phyloP scores from a whole-genome alignment of 2,888 invertebrate species.

The Dascillus cervinus region DNA sequence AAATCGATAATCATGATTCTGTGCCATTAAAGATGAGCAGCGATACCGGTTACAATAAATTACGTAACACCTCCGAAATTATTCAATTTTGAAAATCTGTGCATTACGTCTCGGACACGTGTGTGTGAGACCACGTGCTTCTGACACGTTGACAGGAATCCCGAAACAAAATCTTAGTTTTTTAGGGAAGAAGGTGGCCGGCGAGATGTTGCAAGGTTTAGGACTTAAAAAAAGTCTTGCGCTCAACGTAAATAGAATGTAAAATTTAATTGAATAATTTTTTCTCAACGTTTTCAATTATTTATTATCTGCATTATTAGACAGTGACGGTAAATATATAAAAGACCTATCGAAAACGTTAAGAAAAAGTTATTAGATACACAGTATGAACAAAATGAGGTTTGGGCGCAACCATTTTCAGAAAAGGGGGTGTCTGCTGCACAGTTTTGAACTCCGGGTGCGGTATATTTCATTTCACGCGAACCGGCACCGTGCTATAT shows the following conservation, averaged over 20 bases:
- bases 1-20: no score
- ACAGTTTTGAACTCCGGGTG: conserved; percentile 31
- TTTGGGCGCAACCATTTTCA: conserved; percentile 43
- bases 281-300: conserved; percentile 10
- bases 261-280: conserved; percentile 4
- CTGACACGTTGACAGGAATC: conserved; percentile 4
- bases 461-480: conserved; percentile 22
- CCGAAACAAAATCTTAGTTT: conserved; percentile 1
- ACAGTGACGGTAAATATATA: conserved; percentile 2
- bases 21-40: no score
- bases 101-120: no score
- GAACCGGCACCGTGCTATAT: conserved; percentile 13
- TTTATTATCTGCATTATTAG: conserved; percentile 4
- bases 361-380: conserved; percentile 40
- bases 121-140: conserved; percentile 6
- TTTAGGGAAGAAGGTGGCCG: no score
- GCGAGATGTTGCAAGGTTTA: no score
- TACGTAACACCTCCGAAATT: no score
- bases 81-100: no score
- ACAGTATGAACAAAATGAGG: conserved; percentile 44
- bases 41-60: no score
- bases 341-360: conserved; percentile 24
- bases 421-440: conserved; percentile 38
- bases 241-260: conserved; percentile 7
- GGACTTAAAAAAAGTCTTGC: conserved; percentile 3